Conservation (phyloP, 2,797 vertebrate species). For the Clarias fuscus region DNA sequence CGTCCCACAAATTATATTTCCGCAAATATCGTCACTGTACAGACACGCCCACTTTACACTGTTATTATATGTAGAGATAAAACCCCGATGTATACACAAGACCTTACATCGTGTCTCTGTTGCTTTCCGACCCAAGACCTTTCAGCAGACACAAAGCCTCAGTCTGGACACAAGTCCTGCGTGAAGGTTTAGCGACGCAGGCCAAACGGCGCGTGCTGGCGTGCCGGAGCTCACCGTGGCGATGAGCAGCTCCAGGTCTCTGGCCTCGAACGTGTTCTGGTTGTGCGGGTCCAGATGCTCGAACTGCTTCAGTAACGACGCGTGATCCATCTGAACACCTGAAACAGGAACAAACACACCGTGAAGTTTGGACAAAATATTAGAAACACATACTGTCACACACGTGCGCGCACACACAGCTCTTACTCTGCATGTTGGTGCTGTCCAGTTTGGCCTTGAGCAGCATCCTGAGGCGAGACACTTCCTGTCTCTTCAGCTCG, state of each 20-base stretch:
- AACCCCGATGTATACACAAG: no score
- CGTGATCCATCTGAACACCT: constrained; percentile 87
- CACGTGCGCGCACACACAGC: neutral
- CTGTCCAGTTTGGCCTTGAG: constrained; percentile 90
- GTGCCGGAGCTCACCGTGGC: constrained; percentile 72
- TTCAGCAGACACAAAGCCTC: no score
- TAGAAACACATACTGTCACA: neutral
- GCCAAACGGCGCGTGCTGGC: no score
- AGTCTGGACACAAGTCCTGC: no score
- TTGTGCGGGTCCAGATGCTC: constrained; percentile 91
- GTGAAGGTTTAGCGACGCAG: no score
- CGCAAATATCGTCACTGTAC: no score
- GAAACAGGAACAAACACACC: neutral
- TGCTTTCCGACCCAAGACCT: no score
- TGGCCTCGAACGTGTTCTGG: constrained; percentile 90
- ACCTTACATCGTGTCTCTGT: no score
- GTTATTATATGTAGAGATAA: no score
- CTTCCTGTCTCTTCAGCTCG: constrained; percentile 90
- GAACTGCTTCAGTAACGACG: constrained; percentile 87
- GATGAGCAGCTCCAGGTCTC: constrained; percentile 88
- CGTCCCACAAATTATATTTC: no score
- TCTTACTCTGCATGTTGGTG: constrained; percentile 83
- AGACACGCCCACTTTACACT: no score
- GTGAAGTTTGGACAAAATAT: neutral
- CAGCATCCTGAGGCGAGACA: constrained; percentile 87